Evolutionary conservation across 2,888 invertebrate genomes (phyloP).

Genomic region (Lingula anatina): DNA sequence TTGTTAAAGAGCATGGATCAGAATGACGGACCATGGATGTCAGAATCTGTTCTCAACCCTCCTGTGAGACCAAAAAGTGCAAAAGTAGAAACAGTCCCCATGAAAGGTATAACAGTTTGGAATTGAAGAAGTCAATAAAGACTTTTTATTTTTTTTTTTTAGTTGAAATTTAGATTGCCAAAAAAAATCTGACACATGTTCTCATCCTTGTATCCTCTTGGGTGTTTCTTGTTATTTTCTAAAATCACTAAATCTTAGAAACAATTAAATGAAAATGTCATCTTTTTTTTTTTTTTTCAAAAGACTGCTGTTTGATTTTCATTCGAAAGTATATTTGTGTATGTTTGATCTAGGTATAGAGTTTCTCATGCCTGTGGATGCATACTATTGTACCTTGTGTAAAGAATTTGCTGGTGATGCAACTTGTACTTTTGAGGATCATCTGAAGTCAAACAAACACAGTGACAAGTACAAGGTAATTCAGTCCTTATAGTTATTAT

Average conservation of each 20-base stretch:
- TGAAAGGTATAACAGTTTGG: slow-evolving; percentile 16
- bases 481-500: background rate
- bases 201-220: too few species aligned
- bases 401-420: slow-evolving; percentile 36
- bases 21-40: slow-evolving; percentile 21
- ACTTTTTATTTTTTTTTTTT: too few species aligned
- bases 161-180: too few species aligned
- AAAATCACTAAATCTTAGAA: too few species aligned
- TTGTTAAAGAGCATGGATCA: slow-evolving; percentile 14
- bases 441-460: slow-evolving; percentile 36
- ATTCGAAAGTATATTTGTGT: too few species aligned
- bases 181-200: too few species aligned
- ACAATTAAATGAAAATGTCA: too few species aligned
- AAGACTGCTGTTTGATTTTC: too few species aligned
- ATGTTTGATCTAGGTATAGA: slow-evolving; percentile 29
- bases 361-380: slow-evolving; percentile 34
- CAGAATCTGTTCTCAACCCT: slow-evolving; percentile 16
- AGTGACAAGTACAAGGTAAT: slow-evolving; percentile 33
- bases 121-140: too few species aligned
- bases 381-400: slow-evolving; percentile 43
- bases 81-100: slow-evolving; percentile 10
- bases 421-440: slow-evolving; percentile 30
- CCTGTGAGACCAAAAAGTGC: slow-evolving; percentile 3
- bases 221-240: too few species aligned
- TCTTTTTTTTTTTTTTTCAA: too few species aligned